phyloP scores from a whole-genome alignment of 2,888 invertebrate species.

The Andrena minutula region DNA sequence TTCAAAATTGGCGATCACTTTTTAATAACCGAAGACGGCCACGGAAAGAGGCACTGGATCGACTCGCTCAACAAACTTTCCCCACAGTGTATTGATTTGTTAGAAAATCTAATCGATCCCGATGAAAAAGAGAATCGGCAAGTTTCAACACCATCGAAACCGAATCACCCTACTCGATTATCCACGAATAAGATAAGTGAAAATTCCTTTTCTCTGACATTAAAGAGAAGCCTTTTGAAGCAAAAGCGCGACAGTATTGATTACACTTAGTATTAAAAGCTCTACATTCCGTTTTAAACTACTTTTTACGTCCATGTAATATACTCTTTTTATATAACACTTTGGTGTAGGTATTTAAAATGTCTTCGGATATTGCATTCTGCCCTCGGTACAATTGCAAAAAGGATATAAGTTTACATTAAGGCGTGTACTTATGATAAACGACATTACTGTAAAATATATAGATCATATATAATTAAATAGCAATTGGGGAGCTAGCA shows the following conservation, averaged over 20 bases:
- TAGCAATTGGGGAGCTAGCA: not conserved
- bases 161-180: constrained; percentile 61
- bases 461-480: constrained; percentile 22
- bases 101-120: constrained; percentile 45
- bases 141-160: constrained; percentile 20
- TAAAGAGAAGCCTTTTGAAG: constrained; percentile 72
- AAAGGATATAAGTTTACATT: constrained; percentile 9
- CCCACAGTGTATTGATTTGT: constrained; percentile 3
- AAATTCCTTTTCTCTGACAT: constrained; percentile 72
- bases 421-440: constrained; percentile 32
- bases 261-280: constrained; percentile 32
- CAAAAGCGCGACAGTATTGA: constrained; percentile 73
- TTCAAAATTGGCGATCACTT: constrained; percentile 77
- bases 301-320: not conserved
- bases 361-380: constrained; percentile 21
- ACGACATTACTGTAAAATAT: constrained; percentile 28
- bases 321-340: not conserved
- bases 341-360: constrained; percentile 4
- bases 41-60: constrained; percentile 81
- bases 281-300: not conserved
- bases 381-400: constrained; percentile 3
- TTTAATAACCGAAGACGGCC: constrained; percentile 77
- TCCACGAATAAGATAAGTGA: constrained; percentile 69
- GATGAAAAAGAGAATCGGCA: constrained; percentile 71
- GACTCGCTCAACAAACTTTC: constrained; percentile 77